These are phyloP conservation scores for Octopus sinensis DNA, from an alignment of 1,140 invertebrate genomes.

Conservation along the genomic window DNA sequence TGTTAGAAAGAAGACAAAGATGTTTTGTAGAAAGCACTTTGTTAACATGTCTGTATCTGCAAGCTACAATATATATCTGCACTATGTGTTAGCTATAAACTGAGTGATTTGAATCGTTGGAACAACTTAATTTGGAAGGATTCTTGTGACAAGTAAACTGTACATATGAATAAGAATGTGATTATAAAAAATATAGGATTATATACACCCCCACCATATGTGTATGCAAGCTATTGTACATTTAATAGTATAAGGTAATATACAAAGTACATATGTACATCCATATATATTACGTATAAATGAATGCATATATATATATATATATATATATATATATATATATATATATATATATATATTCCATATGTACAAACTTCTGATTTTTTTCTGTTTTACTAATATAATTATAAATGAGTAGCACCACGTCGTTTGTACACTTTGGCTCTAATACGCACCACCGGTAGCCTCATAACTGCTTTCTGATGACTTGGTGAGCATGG, in stretches of 20 bases:
- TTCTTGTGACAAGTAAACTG: too few relatives aligned
- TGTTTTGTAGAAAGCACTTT: too few relatives aligned
- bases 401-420: too few relatives aligned
- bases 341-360: background rate
- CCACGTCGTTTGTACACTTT: too few relatives aligned
- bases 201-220: background rate
- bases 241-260: background rate
- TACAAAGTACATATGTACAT: background rate
- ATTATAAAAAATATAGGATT: background rate
- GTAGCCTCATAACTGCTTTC: conserved; percentile 36
- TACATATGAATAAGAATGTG: too few relatives aligned
- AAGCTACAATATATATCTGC: too few relatives aligned
- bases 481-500: conserved; percentile 35
- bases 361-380: background rate
- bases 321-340: background rate
- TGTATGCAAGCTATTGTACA: background rate
- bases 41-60: too few relatives aligned
- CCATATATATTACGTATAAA: background rate
- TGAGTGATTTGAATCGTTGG: too few relatives aligned
- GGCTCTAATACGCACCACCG: conserved; percentile 45
- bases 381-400: too few relatives aligned
- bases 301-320: background rate
- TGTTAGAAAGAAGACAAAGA: too few relatives aligned
- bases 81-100: too few relatives aligned
- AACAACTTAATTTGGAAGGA: too few relatives aligned